Percentiles rank a stretch among this genome's conserved stretches.
Evolutionary conservation across 2,113 vertebrate genomes (phyloP).

Genomic region (Psophia crepitans): DNA sequence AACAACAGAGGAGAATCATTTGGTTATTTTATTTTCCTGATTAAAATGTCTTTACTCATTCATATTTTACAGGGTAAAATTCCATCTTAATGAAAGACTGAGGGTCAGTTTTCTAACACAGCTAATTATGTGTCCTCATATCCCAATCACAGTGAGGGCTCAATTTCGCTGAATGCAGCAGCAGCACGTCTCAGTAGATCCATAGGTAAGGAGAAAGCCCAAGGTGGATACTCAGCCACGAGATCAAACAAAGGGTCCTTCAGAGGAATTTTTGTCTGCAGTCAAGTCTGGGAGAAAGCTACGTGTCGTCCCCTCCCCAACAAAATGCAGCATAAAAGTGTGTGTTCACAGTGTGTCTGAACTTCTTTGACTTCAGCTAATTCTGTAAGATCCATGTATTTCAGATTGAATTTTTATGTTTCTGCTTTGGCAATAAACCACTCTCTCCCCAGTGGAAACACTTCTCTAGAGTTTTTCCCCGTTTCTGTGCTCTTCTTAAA

Average conservation of each 20-base stretch:
- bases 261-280: not conserved
- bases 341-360: not conserved
- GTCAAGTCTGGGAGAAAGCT: not conserved
- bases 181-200: not conserved
- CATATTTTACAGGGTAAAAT: slow-evolving; percentile 67
- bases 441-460: not conserved
- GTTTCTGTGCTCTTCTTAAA: not conserved
- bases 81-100: slow-evolving; percentile 68
- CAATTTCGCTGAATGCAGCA: not conserved
- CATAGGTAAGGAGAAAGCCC: not conserved
- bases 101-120: slow-evolving; percentile 64
- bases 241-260: not conserved
- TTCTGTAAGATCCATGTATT: not conserved
- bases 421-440: not conserved
- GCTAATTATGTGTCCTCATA: slow-evolving; percentile 52
- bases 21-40: slow-evolving; percentile 76
- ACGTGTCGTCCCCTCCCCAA: not conserved
- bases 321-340: not conserved
- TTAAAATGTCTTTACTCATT: slow-evolving; percentile 73
- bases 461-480: not conserved
- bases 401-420: not conserved
- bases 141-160: slow-evolving; percentile 34
- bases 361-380: not conserved
- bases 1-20: slow-evolving; percentile 77
- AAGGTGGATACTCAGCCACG: not conserved